These are phyloP conservation scores for Trisateles emortualis DNA, from an alignment of 2,888 invertebrate genomes.

Conservation along the genomic window DNA sequence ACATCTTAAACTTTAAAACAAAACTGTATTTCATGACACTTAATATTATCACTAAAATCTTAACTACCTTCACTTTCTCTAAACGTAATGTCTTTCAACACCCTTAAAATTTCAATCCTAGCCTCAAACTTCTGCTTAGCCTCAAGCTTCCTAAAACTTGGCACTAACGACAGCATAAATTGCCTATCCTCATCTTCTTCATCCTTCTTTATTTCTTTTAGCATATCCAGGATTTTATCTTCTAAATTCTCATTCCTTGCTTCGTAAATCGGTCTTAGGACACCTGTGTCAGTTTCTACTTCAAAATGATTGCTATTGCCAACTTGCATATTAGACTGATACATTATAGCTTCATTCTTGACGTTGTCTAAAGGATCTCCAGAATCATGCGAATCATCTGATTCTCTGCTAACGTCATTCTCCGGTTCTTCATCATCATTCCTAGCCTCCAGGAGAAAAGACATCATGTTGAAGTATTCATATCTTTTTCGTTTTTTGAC, in stretches of 20 bases:
- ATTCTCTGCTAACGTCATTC: constrained; percentile 27
- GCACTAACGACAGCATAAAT: constrained; percentile 66
- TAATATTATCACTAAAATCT: neutral
- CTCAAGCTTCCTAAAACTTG: constrained; percentile 62
- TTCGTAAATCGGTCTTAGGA: constrained; percentile 43
- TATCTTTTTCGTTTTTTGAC: constrained; percentile 61
- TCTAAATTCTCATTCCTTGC: constrained; percentile 45
- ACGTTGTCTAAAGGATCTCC: constrained; percentile 49
- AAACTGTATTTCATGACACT: neutral
- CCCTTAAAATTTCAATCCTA: constrained; percentile 65
- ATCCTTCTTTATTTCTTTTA: constrained; percentile 56
- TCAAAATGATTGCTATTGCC: constrained; percentile 20
- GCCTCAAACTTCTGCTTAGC: constrained; percentile 67
- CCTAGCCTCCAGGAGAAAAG: constrained; percentile 53
- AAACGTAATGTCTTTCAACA: constrained; percentile 59
- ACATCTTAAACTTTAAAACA: too few species aligned
- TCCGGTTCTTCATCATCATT: constrained; percentile 20
- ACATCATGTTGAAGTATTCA: constrained; percentile 59
- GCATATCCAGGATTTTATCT: constrained; percentile 56
- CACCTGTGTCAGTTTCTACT: constrained; percentile 17
- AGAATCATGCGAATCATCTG: constrained; percentile 33
- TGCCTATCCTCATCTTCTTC: constrained; percentile 68
- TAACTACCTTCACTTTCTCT: constrained; percentile 35
- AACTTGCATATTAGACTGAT: constrained; percentile 17
- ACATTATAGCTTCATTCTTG: constrained; percentile 46